Base-by-base conservation (phyloP, 2,113 vertebrate genomes). In the Zapus hudsonius region DNA sequence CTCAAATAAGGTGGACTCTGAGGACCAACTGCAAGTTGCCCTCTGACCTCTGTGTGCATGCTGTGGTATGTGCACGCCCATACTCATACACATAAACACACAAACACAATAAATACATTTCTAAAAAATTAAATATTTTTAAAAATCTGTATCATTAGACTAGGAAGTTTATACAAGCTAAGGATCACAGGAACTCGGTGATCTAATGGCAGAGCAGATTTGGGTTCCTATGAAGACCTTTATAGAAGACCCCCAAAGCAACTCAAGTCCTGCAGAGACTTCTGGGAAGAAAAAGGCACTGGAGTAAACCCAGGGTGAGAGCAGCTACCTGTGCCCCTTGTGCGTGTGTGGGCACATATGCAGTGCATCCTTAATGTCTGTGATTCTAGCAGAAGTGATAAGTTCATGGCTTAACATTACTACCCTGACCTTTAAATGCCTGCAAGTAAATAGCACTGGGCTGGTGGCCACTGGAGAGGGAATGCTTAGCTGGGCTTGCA, bases 341-440 rank as follows among this genome's bases (percentile, higher is more conserved):
- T 61, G 59, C 59, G 23, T 25, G 22, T 17, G 57, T 59, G 59
- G 23, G 33, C 80, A 23, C 42, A 5, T n/a, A 44, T 79, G 55
- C 15, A 27, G 17, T 47, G 31, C 52, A 70, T 72, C 52, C 69
- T 81, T 67, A 86, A 91, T 91, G 61, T 91, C 61, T 84, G 16
- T 76, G 73, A 87, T 89, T 84, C 84, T 76, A 55, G n/a, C 25
- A 59, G 84, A 74, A 89, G 59, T 42, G 76, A 89, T 84, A 94
- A 91, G 75, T 93, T 92, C 84, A 69, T 6, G 8, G 67, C 90
- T 81, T 91, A 94, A 66, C 73, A 84, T 73, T 52, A 81, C 47
- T 69, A 33, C 33, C 27, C 72, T 87, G 94, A 95, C 91, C 89
- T 94, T 96, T 94, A 91, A 92, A 92, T 86, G 76, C 80, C 91